A percentile compares a stretch with the other conserved stretches of the same genome.
phyloP scores from a whole-genome alignment of 2,113 vertebrate genomes.

The Aldabrachelys gigantea region DNA sequence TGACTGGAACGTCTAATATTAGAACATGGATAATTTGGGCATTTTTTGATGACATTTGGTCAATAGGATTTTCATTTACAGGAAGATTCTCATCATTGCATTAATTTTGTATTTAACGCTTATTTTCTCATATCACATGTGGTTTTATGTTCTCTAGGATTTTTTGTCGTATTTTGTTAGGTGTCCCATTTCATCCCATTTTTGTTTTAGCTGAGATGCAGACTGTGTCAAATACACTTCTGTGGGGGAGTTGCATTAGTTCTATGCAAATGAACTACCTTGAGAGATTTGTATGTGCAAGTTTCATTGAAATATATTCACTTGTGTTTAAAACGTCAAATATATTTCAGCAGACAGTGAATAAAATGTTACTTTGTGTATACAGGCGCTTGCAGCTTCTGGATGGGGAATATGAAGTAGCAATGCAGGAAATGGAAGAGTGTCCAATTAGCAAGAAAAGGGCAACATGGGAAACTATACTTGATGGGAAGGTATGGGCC shows the following conservation, averaged over 20 bases:
- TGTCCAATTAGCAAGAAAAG: slow-evolving; percentile 98
- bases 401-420: slow-evolving; percentile 98
- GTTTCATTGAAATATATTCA: not conserved
- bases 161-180: not conserved
- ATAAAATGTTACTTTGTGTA: not conserved
- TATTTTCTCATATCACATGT: not conserved
- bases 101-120: not conserved
- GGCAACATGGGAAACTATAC: slow-evolving; percentile 98
- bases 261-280: not conserved
- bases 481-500: slow-evolving; percentile 92
- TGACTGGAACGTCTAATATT: not conserved
- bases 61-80: not conserved
- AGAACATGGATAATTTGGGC: not conserved
- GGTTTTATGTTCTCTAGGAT: not conserved
- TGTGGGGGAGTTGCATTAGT: not conserved
- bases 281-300: not conserved
- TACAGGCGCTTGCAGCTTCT: slow-evolving; percentile 93
- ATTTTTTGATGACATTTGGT: not conserved
- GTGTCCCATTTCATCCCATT: not conserved
- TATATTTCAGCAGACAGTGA: not conserved
- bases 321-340: not conserved
- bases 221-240: not conserved
- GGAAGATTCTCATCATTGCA: not conserved
- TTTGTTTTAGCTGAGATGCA: not conserved
- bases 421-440: slow-evolving; percentile 98